These are phyloP conservation scores for Ptilonorhynchus violaceus DNA, from an alignment of 2,113 vertebrate genomes.

Conservation along the genomic window DNA sequence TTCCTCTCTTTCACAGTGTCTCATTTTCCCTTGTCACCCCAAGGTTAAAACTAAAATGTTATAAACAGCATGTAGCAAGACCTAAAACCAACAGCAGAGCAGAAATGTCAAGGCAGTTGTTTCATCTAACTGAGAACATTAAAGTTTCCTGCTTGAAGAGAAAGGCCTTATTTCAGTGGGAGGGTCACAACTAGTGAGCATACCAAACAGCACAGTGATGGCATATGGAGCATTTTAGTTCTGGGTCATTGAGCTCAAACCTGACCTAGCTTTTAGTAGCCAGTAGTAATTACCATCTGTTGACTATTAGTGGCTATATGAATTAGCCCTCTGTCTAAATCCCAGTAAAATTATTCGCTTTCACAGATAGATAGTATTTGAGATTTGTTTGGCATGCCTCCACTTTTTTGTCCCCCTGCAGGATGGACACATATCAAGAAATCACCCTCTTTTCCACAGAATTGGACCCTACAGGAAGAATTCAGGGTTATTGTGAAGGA, in stretches of 20 bases:
- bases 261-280: conserved; percentile 26
- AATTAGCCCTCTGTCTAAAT: neutral
- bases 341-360: neutral
- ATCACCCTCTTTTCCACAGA: neutral
- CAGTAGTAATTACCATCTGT: conserved; percentile 41
- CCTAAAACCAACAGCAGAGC: neutral
- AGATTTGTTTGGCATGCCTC: neutral
- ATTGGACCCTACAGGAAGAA: neutral
- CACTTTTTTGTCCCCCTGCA: neutral
- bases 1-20: neutral
- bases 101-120: neutral
- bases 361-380: neutral
- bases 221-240: conserved; percentile 47
- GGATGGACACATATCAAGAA: neutral
- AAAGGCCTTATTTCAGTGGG: neutral
- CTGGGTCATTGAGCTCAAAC: conserved; percentile 6
- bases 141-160: neutral
- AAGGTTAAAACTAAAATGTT: neutral
- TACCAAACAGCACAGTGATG: neutral
- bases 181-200: neutral
- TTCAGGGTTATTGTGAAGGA: neutral
- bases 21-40: neutral
- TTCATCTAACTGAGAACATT: neutral
- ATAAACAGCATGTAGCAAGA: neutral
- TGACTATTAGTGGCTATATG: conserved; percentile 3